phyloP scores from a whole-genome alignment of 2,797 vertebrate species.

The Cirrhinus mrigala region DNA sequence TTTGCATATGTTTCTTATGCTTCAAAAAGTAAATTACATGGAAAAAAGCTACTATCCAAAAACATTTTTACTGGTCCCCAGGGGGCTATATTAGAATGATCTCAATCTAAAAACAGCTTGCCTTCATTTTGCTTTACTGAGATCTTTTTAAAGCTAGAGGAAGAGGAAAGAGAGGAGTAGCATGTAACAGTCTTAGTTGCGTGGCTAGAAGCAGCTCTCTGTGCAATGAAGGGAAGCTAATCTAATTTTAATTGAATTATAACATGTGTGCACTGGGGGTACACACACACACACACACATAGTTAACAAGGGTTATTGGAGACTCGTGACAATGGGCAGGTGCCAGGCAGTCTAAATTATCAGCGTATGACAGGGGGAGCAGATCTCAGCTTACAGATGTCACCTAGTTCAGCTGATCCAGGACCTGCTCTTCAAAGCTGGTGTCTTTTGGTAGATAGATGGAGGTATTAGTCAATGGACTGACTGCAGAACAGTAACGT shows the following conservation, averaged over 20 bases:
- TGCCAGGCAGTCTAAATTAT: conserved; percentile 52
- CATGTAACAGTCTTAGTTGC: neutral
- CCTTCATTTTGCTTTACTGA: neutral
- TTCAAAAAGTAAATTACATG: neutral
- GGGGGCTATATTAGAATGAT: neutral
- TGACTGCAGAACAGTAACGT: neutral
- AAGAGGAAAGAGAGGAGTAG: neutral
- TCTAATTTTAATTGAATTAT: conserved; percentile 61
- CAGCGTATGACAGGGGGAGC: conserved; percentile 38
- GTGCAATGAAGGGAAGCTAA: conserved; percentile 57
- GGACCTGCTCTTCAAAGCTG: conserved; percentile 6
- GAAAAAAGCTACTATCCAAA: neutral
- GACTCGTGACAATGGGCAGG: conserved; percentile 55
- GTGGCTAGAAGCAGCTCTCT: conserved; percentile 17
- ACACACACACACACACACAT: conserved; percentile 4
- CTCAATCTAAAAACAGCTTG: neutral
- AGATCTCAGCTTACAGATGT: conserved; percentile 13
- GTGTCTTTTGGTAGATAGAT: neutral
- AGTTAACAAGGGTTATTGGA: conserved; percentile 49
- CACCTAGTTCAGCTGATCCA: conserved; percentile 13
- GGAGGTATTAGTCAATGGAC: neutral
- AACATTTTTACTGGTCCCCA: neutral
- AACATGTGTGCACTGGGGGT: conserved; percentile 42
- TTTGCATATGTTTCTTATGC: neutral
- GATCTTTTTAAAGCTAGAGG: neutral